Conservation (phyloP, 2,113 vertebrate genomes). For the Cyanistes caeruleus region DNA sequence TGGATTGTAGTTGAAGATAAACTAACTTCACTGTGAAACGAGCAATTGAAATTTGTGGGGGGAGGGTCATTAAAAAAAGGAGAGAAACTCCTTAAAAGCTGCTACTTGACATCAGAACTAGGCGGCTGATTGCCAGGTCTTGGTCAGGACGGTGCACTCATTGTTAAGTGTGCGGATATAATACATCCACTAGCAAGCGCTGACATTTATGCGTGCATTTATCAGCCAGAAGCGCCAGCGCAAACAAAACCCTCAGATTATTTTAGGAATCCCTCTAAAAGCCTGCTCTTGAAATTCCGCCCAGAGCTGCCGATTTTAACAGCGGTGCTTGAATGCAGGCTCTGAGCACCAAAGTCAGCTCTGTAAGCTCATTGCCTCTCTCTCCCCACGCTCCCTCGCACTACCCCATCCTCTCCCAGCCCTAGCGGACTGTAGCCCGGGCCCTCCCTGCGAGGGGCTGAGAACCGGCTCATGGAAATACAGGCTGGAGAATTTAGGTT, state of each 20-base stretch:
- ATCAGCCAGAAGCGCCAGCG: background rate
- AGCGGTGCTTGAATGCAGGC: background rate
- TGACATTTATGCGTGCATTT: background rate
- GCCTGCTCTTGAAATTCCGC: background rate
- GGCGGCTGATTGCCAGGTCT: background rate
- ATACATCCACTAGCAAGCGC: fast-evolving
- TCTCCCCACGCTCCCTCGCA: background rate
- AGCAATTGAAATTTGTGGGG: background rate
- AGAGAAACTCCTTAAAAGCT: background rate
- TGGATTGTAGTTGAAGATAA: slow-evolving; percentile 1
- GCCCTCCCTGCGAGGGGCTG: slow-evolving; percentile 54
- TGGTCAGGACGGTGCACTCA: background rate
- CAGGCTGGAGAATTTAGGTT: slow-evolving; percentile 65
- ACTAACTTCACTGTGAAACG: background rate
- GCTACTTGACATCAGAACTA: background rate
- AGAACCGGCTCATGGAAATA: slow-evolving; percentile 51
- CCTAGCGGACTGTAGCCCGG: background rate
- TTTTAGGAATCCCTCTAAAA: background rate
- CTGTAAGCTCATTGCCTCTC: fast-evolving
- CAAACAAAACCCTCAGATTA: background rate
- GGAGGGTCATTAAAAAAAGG: background rate
- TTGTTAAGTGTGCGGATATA: fast-evolving
- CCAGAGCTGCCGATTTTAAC: background rate
- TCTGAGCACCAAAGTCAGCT: background rate
- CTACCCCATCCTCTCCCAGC: background rate